Evolutionary conservation across 2,797 vertebrate species (phyloP).

Genomic region (Pangasius sanitwongsei): DNA sequence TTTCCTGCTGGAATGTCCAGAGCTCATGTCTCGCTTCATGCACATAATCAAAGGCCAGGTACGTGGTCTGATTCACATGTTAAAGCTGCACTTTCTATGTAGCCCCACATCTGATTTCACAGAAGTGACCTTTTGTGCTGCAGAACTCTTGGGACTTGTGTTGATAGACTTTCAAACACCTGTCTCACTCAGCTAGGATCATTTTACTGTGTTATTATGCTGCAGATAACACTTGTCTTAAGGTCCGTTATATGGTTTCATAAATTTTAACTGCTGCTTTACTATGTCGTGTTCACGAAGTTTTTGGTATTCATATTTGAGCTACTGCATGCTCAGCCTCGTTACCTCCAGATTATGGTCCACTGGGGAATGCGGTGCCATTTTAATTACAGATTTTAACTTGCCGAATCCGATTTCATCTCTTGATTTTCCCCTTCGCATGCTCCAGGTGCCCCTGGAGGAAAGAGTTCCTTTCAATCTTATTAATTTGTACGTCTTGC

Average conservation of each 20-base stretch:
- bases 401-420: slow-evolving; percentile 70
- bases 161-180: slow-evolving; percentile 65
- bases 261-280: slow-evolving; percentile 66
- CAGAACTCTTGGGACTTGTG: slow-evolving; percentile 50
- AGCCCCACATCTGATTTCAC: slow-evolving; percentile 18
- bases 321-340: slow-evolving; percentile 57
- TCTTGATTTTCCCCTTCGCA: slow-evolving; percentile 60
- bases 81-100: neutral
- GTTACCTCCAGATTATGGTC: slow-evolving; percentile 68
- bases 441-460: slow-evolving; percentile 42
- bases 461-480: slow-evolving; percentile 47
- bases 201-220: slow-evolving; percentile 63
- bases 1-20: slow-evolving; percentile 97
- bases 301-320: slow-evolving; percentile 65
- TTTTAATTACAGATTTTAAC: slow-evolving; percentile 76
- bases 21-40: slow-evolving; percentile 99
- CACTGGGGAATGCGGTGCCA: slow-evolving; percentile 60
- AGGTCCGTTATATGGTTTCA: slow-evolving; percentile 63
- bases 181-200: slow-evolving; percentile 51
- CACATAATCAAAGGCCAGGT: slow-evolving; percentile 99
- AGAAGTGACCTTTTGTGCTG: slow-evolving; percentile 30
- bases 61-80: slow-evolving; percentile 42
- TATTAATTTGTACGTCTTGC: slow-evolving; percentile 57
- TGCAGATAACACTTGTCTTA: slow-evolving; percentile 64
- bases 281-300: slow-evolving; percentile 42